Conservation (phyloP, 2,797 vertebrate genomes). For the Pyrocephalus nanus region DNA sequence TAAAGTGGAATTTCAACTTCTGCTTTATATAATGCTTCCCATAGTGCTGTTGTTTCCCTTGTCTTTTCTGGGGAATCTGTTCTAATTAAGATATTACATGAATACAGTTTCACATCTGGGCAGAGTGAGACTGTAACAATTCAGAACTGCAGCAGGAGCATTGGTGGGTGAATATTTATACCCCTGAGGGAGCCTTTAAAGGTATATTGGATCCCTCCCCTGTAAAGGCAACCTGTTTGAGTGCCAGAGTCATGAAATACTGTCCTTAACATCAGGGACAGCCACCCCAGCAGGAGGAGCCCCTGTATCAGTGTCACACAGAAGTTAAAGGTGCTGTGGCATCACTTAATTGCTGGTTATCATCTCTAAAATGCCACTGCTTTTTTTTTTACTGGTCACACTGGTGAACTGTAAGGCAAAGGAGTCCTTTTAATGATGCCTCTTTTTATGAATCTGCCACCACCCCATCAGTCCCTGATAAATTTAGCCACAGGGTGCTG, state of each 20-base stretch:
- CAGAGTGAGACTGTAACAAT: not conserved
- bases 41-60: not conserved
- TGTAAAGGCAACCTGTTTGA: not conserved
- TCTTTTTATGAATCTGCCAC: not conserved
- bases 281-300: not conserved
- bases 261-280: not conserved
- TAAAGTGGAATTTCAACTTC: not conserved
- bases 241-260: not conserved
- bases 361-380: not conserved
- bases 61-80: too few relatives aligned
- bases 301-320: not conserved
- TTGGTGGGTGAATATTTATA: not conserved
- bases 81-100: not conserved
- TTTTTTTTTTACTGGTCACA: not conserved
- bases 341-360: not conserved
- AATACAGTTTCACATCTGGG: not conserved
- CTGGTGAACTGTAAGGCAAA: not conserved
- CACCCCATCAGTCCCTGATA: rapidly evolving
- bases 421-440: not conserved
- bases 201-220: not conserved
- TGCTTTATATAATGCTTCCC: not conserved
- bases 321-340: not conserved
- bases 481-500: not conserved
- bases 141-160: too few relatives aligned
- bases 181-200: not conserved